Evolutionary conservation across 2,797 vertebrate genomes (phyloP), one percentile per base, ranked within the genome.

Genomic region (Typhlichthys eigenmanni): DNA sequence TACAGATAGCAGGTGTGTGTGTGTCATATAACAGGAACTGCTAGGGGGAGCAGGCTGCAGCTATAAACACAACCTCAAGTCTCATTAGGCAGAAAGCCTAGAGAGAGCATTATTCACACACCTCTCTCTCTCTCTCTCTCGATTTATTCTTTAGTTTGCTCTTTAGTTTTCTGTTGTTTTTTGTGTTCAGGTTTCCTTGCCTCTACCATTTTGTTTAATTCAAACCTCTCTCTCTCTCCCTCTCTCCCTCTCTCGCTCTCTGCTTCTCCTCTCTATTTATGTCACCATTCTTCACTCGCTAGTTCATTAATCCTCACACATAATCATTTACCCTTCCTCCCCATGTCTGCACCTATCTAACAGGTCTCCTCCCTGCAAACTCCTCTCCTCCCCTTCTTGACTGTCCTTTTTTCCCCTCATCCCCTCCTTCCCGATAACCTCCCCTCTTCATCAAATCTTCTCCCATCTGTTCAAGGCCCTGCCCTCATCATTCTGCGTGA

Each of bases 41-140:
- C 72, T 49, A 62, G 57, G 61, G 69, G 76, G 55, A 47, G 74
- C 76, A 57, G 46, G 58, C 62, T 45, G 76, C 50, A 14, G 63
- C 76, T 69, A 73, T 79, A 79, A 82, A 85, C 69, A 66, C 79
- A 72, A 66, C 34, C 71, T 17, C 2, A 51, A 59, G 75, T 75
- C 74, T 87, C 83, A 82, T 82, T 84, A 85, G 71, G 43, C 53
- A 43, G 81, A 82, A 78, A 68, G 69, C 63, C 13, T 45, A 17
- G 65, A 72, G 61, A 55, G 61, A 17, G 34, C 66, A 76, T 75
- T 47, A 66, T 66, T 85, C 76, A 81, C 68, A 60, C 64, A 54
- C 46, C 63, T 71, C 7, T 60, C 60, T 72, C 43, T 47, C 55
- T 11, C 43, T 17, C 16, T 17, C 16, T 19, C 38, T 58, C 45